phyloP scores from a whole-genome alignment of 2,797 vertebrate species.

The Odontamblyopus rebecca region DNA sequence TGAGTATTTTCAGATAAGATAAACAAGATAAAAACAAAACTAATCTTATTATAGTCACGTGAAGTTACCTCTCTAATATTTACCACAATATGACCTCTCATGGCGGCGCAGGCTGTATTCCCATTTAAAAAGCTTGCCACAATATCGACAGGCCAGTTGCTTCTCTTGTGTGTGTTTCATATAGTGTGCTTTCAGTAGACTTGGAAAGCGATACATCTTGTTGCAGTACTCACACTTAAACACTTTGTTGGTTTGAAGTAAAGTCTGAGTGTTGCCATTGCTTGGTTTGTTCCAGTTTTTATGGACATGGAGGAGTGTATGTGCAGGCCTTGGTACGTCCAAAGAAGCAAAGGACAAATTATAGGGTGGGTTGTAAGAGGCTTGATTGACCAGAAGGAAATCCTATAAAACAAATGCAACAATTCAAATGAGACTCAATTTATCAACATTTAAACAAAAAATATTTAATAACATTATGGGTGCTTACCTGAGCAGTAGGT shows the following conservation, averaged over 20 bases:
- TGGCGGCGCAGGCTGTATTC: slow-evolving; percentile 20
- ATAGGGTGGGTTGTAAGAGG: background rate
- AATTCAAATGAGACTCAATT: background rate
- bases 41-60: slow-evolving; percentile 14
- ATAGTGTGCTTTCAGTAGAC: slow-evolving; percentile 25
- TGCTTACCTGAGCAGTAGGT: slow-evolving; percentile 1
- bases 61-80: slow-evolving; percentile 10
- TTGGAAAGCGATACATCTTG: slow-evolving; percentile 26
- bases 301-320: no score
- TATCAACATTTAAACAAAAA: background rate
- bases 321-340: background rate
- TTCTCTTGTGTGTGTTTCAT: slow-evolving; percentile 29
- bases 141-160: slow-evolving; percentile 19
- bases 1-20: slow-evolving; percentile 15
- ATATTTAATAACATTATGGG: background rate
- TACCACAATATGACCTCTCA: slow-evolving; percentile 17
- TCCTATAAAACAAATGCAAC: background rate
- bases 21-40: background rate
- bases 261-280: background rate
- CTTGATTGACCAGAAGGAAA: background rate
- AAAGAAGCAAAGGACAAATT: background rate
- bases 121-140: slow-evolving; percentile 35
- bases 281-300: background rate
- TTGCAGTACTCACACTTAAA: slow-evolving; percentile 17
- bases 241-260: background rate